Conservation (phyloP, 2,797 vertebrate genomes). For the Acanthopagrus latus region DNA sequence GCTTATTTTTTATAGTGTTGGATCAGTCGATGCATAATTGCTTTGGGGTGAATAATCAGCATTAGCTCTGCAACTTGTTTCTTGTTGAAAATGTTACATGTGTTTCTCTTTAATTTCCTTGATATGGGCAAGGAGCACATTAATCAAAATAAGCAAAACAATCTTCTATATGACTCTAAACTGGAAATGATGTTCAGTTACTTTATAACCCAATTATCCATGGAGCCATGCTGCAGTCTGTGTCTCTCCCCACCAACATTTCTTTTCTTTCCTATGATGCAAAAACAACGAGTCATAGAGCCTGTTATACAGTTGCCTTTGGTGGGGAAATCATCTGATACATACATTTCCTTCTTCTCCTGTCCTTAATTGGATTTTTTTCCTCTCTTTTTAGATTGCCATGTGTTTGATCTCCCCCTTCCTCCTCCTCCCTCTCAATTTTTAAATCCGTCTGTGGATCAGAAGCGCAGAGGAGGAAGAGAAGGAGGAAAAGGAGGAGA, state of each 20-base stretch:
- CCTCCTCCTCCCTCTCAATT: constrained; percentile 11
- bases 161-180: constrained; percentile 30
- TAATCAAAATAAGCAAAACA: constrained; percentile 34
- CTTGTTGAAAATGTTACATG: neutral
- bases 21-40: neutral
- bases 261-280: constrained; percentile 63
- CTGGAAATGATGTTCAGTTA: constrained; percentile 34
- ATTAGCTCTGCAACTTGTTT: neutral
- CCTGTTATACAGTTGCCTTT: constrained; percentile 62
- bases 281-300: constrained; percentile 66
- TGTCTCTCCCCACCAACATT: constrained; percentile 33
- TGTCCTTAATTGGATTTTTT: constrained; percentile 71
- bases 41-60: neutral
- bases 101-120: constrained; percentile 3
- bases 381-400: constrained; percentile 61
- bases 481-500: constrained; percentile 32
- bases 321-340: constrained; percentile 67
- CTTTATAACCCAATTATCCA: constrained; percentile 55
- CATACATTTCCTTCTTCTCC: constrained; percentile 61
- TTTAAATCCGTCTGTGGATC: constrained; percentile 48
- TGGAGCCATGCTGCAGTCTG: constrained; percentile 15
- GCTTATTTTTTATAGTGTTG: neutral
- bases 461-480: constrained; percentile 50
- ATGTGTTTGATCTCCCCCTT: constrained; percentile 71
- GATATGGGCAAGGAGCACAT: constrained; percentile 2